These are phyloP conservation scores for Elaphurus davidianus DNA, from an alignment of 2,113 vertebrate genomes.

Conservation along the genomic window DNA sequence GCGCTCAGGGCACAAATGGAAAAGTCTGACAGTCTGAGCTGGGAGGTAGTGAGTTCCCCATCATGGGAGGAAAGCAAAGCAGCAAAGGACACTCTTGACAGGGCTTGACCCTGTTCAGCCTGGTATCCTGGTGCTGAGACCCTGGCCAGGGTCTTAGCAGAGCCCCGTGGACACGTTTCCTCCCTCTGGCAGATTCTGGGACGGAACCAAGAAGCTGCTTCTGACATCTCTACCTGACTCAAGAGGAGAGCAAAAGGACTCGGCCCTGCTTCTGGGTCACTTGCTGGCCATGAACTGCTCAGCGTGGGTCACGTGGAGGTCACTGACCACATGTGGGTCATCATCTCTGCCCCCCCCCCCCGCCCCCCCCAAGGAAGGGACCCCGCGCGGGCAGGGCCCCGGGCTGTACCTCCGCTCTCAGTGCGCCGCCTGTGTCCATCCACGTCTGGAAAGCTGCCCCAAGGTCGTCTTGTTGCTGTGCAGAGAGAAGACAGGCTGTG, in stretches of 20 bases:
- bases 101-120: background rate
- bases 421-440: constrained; percentile 79
- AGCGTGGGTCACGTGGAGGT: background rate
- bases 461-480: constrained; percentile 85
- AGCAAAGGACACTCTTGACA: background rate
- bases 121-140: background rate
- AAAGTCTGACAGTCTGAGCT: background rate
- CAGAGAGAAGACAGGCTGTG: background rate
- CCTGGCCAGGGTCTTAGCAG: background rate
- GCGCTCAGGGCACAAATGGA: background rate
- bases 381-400: rapidly evolving
- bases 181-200: background rate
- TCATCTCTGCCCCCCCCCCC: background rate
- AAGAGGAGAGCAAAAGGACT: background rate
- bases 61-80: background rate
- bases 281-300: background rate
- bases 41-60: background rate
- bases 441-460: constrained; percentile 85
- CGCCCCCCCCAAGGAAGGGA: background rate
- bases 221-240: background rate
- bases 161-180: background rate
- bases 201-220: background rate
- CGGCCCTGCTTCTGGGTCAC: background rate
- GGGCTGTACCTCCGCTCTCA: constrained; percentile 86
- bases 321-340: rapidly evolving